These are phyloP conservation scores for Chorisops tibialis DNA, from an alignment of 2,888 invertebrate species.

Conservation along the genomic window DNA sequence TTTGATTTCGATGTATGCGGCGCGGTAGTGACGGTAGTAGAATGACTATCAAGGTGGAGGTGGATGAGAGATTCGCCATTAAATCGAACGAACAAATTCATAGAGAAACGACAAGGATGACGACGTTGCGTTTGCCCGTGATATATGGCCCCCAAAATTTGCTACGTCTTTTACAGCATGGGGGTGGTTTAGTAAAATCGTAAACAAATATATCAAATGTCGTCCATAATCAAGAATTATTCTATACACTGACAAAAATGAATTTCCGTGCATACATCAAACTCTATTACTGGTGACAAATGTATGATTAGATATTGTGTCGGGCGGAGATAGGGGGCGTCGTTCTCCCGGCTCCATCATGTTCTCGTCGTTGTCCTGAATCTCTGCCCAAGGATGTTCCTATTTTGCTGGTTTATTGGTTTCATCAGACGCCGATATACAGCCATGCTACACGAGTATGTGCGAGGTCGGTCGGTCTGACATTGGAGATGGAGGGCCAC, in stretches of 20 bases:
- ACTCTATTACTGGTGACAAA: slow-evolving; percentile 31
- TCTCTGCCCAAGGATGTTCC: slow-evolving; percentile 21
- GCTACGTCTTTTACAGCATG: neutral
- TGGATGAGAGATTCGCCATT: slow-evolving; percentile 16
- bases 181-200: slow-evolving; percentile 25
- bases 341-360: slow-evolving; percentile 5
- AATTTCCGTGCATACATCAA: slow-evolving; percentile 29
- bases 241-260: slow-evolving; percentile 28
- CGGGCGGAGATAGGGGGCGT: neutral
- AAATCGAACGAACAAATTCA: slow-evolving; percentile 20
- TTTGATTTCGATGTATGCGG: slow-evolving; percentile 25
- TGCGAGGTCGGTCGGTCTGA: neutral
- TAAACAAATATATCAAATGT: slow-evolving; percentile 35
- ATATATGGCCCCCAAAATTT: slow-evolving; percentile 3
- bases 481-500: neutral
- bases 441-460: neutral
- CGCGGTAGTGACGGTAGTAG: neutral
- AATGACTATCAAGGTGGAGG: neutral
- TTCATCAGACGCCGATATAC: slow-evolving; percentile 7
- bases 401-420: slow-evolving; percentile 22
- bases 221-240: slow-evolving; percentile 34
- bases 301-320: slow-evolving; percentile 27
- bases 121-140: neutral
- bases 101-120: neutral
- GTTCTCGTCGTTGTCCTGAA: slow-evolving; percentile 17